Evolutionary conservation across 1,140 invertebrate genomes (phyloP).

Genomic region (Piezodorus guildinii): DNA sequence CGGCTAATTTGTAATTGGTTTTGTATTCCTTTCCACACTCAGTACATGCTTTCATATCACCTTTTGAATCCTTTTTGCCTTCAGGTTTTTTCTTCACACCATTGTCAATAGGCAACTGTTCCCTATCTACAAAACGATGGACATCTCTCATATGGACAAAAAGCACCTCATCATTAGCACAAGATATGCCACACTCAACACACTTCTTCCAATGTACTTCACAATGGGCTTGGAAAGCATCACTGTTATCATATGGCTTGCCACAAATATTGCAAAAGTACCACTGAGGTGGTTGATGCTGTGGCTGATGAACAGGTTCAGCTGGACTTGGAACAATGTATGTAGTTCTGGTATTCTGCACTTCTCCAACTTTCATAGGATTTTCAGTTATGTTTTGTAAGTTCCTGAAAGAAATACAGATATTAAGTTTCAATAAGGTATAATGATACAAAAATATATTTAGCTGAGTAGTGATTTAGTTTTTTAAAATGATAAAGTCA

Average conservation of each 20-base stretch:
- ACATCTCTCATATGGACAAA: constrained; percentile 36
- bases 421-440: neutral
- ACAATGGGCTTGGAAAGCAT: constrained; percentile 37
- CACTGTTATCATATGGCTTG: constrained; percentile 37
- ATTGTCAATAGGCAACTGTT: neutral
- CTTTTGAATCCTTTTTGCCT: constrained; percentile 28
- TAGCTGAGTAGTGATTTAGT: too few species aligned
- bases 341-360: neutral
- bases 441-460: too few species aligned
- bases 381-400: constrained; percentile 1
- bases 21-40: constrained; percentile 46
- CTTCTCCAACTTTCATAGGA: neutral
- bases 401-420: neutral
- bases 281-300: neutral
- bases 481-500: too few species aligned
- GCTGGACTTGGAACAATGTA: constrained; percentile 15
- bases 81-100: constrained; percentile 22
- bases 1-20: constrained; percentile 54
- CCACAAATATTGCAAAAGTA: constrained; percentile 40
- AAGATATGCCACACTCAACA: constrained; percentile 36
- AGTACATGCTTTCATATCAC: constrained; percentile 38
- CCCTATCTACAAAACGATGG: constrained; percentile 30
- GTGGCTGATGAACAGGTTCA: neutral
- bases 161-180: constrained; percentile 37
- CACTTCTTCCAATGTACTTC: constrained; percentile 41